Conservation (phyloP, 2,888 invertebrate species). For the Noctua comes region DNA sequence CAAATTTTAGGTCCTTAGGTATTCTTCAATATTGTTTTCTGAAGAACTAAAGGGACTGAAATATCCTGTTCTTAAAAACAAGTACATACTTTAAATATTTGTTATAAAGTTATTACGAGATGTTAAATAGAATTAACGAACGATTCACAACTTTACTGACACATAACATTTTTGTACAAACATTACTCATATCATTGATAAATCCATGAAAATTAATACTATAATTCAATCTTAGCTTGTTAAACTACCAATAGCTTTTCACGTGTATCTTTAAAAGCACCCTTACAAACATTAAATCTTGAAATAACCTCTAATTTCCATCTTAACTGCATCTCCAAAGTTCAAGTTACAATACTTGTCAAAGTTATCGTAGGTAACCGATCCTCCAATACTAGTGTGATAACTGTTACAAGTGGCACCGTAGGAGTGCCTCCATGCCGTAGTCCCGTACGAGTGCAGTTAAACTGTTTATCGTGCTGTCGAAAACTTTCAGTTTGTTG, state of each 20-base stretch:
- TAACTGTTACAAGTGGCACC: conserved; percentile 43
- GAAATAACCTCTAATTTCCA: conserved; percentile 1
- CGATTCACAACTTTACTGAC: not conserved
- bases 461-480: conserved; percentile 49
- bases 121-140: not conserved
- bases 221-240: not conserved
- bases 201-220: not conserved
- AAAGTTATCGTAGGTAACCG: conserved; percentile 48
- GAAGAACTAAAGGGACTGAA: not conserved
- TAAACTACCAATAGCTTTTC: not conserved
- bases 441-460: conserved; percentile 18
- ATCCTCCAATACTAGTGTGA: conserved; percentile 32
- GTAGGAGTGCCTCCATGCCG: conserved; percentile 14
- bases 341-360: conserved; percentile 18
- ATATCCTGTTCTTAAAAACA: not conserved
- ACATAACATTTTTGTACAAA: not conserved
- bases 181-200: not conserved
- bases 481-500: conserved; percentile 40
- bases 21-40: conserved; percentile 12
- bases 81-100: not conserved
- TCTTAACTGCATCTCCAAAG: conserved; percentile 24
- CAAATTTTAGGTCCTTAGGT: not conserved
- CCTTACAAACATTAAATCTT: conserved; percentile 3
- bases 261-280: not conserved
- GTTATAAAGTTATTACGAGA: not conserved